Percentiles rank a stretch among this genome's conserved stretches.
Conservation (phyloP, 2,888 invertebrate genomes). For the Mesodorylaimus sp. region DNA sequence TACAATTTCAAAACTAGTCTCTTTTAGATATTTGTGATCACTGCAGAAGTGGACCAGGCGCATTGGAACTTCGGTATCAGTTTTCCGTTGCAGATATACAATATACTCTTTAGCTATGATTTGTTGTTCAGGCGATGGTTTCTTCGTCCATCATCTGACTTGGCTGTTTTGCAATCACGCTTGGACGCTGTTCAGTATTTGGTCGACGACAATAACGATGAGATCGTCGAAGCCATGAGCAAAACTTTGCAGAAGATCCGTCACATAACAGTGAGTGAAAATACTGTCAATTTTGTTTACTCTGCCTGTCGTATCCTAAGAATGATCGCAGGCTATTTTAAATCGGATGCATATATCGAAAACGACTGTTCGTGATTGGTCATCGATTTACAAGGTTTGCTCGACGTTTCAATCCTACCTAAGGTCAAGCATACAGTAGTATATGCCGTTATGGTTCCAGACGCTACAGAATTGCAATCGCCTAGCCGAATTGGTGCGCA, state of each 20-base stretch:
- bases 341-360: constrained; percentile 46
- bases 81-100: constrained; percentile 7
- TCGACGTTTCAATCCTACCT: no score
- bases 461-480: constrained; percentile 38
- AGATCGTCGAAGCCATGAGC: constrained; percentile 44
- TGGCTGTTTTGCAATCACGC: constrained; percentile 43
- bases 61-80: not conserved
- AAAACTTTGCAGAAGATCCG: constrained; percentile 45
- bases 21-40: not conserved
- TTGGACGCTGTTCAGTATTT: constrained; percentile 53
- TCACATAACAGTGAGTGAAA: constrained; percentile 46
- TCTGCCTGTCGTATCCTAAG: not conserved
- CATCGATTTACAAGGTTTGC: constrained; percentile 50
- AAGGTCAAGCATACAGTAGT: constrained; percentile 13
- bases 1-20: not conserved
- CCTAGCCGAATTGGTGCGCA: constrained; percentile 19
- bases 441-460: constrained; percentile 34
- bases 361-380: constrained; percentile 49
- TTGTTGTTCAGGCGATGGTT: constrained; percentile 43
- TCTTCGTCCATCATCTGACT: constrained; percentile 49
- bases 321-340: constrained; percentile 40
- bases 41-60: not conserved
- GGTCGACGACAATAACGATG: constrained; percentile 43
- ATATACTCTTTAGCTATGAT: constrained; percentile 9
- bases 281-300: constrained; percentile 15